phyloP scores from a whole-genome alignment of 1,140 invertebrate genomes.

The Apocrypta bakeri region DNA sequence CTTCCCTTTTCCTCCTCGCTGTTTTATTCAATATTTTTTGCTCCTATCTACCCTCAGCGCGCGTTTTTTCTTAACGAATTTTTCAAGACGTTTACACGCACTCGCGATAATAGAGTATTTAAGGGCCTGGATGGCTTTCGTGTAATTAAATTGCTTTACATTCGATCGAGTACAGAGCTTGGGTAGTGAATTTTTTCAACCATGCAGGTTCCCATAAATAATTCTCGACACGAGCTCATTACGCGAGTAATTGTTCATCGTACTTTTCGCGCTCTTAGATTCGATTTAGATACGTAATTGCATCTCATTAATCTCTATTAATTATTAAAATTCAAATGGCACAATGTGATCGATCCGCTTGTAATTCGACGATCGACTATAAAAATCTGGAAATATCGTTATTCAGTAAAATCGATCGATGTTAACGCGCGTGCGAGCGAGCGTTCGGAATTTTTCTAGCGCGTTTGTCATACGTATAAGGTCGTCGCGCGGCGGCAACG shows the following conservation, averaged over 20 bases:
- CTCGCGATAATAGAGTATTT: constrained; percentile 50
- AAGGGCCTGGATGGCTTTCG: constrained; percentile 39
- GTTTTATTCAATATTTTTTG: constrained; percentile 11
- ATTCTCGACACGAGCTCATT: constrained; percentile 46
- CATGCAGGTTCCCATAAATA: constrained; percentile 35
- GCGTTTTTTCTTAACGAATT: constrained; percentile 34
- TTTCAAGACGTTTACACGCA: neutral
- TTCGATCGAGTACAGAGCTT: constrained; percentile 27
- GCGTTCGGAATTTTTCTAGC: neutral
- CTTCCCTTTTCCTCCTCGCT: constrained; percentile 51
- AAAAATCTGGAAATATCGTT: neutral
- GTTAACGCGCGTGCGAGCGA: neutral
- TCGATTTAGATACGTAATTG: constrained; percentile 50
- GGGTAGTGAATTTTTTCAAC: neutral
- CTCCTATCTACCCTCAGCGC: neutral
- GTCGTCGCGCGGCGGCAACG: neutral
- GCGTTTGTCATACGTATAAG: constrained; percentile 2
- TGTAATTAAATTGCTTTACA: constrained; percentile 52
- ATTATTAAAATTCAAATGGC: constrained; percentile 32
- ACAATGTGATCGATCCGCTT: constrained; percentile 6
- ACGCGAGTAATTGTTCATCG: constrained; percentile 41
- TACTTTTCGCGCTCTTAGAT: constrained; percentile 33
- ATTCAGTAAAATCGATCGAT: neutral
- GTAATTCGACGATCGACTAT: constrained; percentile 22
- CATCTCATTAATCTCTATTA: constrained; percentile 49